Evolutionary conservation across 2,888 invertebrate genomes (phyloP).

Genomic region (Conomelus anceps): DNA sequence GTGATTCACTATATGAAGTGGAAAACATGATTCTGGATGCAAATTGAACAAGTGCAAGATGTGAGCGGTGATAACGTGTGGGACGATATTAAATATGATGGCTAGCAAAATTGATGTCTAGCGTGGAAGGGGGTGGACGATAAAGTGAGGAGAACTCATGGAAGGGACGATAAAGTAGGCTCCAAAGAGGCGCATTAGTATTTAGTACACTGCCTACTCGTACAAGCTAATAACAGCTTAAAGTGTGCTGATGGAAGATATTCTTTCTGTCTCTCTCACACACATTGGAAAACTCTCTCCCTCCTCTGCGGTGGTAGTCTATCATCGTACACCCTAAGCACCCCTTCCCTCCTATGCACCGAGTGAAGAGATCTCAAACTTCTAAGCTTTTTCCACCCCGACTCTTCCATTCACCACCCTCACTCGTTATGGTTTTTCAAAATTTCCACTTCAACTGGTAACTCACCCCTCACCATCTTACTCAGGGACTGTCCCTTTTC

Average conservation of each 20-base stretch:
- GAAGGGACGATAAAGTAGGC: conserved; percentile 1
- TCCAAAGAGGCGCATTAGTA: conserved; percentile 9
- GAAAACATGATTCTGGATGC: neutral
- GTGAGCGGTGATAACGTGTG: neutral
- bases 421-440: neutral
- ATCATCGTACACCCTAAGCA: neutral
- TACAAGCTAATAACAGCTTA: conserved; percentile 7
- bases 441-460: neutral
- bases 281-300: neutral
- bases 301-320: neutral
- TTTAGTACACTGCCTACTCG: neutral
- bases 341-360: no score
- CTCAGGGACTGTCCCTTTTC: neutral
- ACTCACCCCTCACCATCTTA: neutral
- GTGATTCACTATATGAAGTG: neutral
- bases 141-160: neutral
- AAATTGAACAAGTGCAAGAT: neutral
- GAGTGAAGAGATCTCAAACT: neutral
- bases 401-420: neutral
- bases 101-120: neutral
- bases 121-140: neutral
- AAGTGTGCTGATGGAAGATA: neutral
- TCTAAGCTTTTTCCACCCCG: neutral
- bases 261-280: neutral
- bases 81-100: neutral